A percentile compares a stretch with the other conserved stretches of the same genome.
These are phyloP conservation scores for Lasiurus cinereus DNA, from an alignment of 2,113 vertebrate species.

Conservation along the genomic window DNA sequence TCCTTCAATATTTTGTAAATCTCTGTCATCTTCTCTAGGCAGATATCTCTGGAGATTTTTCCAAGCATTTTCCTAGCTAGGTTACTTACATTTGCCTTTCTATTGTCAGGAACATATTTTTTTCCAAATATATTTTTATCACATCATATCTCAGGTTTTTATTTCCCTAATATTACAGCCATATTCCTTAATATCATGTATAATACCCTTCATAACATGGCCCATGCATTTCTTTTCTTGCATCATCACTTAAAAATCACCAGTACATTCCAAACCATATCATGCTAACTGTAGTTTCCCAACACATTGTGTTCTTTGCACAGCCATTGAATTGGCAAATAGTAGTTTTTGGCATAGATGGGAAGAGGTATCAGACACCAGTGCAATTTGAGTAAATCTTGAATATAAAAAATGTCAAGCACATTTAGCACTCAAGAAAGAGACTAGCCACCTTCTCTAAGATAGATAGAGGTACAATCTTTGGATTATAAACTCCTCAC, in stretches of 20 bases:
- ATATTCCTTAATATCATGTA: not conserved
- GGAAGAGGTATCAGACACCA: not conserved
- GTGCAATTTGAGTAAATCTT: not conserved
- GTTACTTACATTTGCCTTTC: not conserved
- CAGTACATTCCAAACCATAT: not conserved
- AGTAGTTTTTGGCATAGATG: not conserved
- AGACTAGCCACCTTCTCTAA: not conserved
- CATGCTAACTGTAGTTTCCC: not conserved
- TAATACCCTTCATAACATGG: not conserved
- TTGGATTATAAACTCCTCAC: not conserved
- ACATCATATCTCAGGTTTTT: not conserved
- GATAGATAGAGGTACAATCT: not conserved
- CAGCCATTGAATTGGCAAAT: not conserved
- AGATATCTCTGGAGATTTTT: constrained; percentile 27
- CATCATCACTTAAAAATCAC: not conserved
- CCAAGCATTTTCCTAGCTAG: not conserved
- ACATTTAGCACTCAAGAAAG: not conserved
- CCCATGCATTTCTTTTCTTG: not conserved
- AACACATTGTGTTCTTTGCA: not conserved
- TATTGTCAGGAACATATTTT: not conserved
- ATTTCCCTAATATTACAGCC: not conserved
- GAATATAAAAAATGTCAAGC: not conserved
- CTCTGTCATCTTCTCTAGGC: not conserved
- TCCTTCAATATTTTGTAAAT: not conserved
- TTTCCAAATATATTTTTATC: not conserved